phyloP scores from a whole-genome alignment of 2,888 invertebrate species.

The Ecdyonurus torrentis region DNA sequence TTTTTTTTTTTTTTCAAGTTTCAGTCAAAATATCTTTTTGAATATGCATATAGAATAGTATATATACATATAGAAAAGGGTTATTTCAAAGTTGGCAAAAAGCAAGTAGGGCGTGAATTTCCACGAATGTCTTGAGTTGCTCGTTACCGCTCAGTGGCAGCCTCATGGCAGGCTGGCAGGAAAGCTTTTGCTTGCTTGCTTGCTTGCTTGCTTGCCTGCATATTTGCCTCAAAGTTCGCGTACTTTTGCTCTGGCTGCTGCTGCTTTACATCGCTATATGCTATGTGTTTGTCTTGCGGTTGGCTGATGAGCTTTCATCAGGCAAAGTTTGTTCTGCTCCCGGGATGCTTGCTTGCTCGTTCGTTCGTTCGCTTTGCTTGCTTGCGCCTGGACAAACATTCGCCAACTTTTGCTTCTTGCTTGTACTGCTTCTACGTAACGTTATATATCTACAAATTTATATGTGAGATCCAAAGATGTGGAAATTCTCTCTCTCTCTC shows the following conservation, averaged over 20 bases:
- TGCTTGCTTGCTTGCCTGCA: neutral
- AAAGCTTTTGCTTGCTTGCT: neutral
- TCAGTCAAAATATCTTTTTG: no score
- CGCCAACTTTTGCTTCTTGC: neutral
- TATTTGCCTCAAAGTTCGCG: neutral
- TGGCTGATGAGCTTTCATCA: conserved; percentile 3
- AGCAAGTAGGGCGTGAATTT: neutral
- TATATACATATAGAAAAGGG: no score
- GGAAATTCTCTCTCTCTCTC: no score
- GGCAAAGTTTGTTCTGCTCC: conserved; percentile 2
- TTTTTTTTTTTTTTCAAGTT: no score
- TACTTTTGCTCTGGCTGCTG: neutral
- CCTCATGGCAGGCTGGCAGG: no score
- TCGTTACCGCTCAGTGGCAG: no score
- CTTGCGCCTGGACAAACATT: neutral
- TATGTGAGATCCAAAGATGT: no score
- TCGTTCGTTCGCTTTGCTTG: neutral
- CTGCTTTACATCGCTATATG: neutral
- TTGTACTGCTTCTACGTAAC: no score
- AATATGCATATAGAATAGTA: no score
- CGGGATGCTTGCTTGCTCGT: neutral
- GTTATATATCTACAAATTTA: no score
- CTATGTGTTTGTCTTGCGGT: conserved; percentile 1
- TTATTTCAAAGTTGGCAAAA: neutral
- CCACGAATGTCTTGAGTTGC: neutral